Percentiles rank a stretch among this genome's conserved stretches.
Conservation (phyloP, 2,888 invertebrate genomes). For the Drosophila mimica region DNA sequence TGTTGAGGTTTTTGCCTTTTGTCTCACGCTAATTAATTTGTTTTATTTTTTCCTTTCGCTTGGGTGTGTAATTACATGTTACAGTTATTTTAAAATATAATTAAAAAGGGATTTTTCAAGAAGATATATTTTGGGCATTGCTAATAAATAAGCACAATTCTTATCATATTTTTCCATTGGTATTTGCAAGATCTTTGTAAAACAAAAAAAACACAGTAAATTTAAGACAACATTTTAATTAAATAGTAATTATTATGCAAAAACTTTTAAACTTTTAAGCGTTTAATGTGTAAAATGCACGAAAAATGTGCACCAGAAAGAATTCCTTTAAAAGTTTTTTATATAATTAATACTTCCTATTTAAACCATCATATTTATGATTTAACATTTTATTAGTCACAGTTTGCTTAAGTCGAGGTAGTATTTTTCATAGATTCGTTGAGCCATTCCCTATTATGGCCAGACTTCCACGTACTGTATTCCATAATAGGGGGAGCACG, state of each 20-base stretch:
- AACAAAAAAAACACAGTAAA: not conserved
- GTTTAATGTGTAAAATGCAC: not conserved
- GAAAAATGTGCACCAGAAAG: not conserved
- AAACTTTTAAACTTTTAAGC: not conserved
- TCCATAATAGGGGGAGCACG: slow-evolving; percentile 20
- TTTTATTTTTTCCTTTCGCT: not conserved
- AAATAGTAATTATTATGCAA: not conserved
- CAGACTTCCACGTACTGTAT: slow-evolving; percentile 4
- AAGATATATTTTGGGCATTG: not conserved
- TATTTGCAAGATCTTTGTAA: not conserved
- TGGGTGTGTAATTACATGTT: not conserved
- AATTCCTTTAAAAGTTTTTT: not conserved
- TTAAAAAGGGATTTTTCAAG: slow-evolving; percentile 7
- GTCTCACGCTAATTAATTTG: slow-evolving; percentile 30
- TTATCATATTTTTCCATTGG: not conserved
- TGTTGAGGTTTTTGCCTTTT: slow-evolving; percentile 14
- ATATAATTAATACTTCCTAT: not conserved
- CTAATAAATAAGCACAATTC: not conserved
- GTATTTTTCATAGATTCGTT: slow-evolving; percentile 4
- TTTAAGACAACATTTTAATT: not conserved
- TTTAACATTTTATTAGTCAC: not conserved
- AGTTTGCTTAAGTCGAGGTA: not conserved
- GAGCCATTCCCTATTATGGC: slow-evolving; percentile 42
- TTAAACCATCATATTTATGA: not conserved
- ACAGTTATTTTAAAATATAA: slow-evolving; percentile 14